Evolutionary conservation across 2,113 vertebrate species (phyloP).

Genomic region (Mus spicilegus): DNA sequence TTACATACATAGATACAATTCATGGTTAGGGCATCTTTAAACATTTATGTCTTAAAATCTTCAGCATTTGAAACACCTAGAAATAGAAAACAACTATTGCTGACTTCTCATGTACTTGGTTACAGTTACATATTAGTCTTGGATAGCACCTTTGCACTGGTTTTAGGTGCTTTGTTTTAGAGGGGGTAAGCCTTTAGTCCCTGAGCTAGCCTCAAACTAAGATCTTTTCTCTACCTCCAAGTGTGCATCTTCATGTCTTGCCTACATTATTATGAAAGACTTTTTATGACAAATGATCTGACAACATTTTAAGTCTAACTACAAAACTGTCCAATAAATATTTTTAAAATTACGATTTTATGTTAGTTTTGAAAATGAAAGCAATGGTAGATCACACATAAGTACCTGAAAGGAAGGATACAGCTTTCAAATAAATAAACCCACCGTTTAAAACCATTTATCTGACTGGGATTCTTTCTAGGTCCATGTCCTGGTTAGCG

Average conservation of each 20-base stretch:
- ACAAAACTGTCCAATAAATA: conserved; percentile 20
- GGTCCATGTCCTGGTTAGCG: not conserved
- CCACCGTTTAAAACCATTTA: conserved; percentile 55
- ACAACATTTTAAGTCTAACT: conserved; percentile 47
- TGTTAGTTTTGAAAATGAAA: conserved; percentile 67
- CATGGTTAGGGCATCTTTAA: not conserved
- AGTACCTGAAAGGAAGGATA: conserved; percentile 49
- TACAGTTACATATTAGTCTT: not conserved
- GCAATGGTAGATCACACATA: conserved; percentile 39
- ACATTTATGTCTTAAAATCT: conserved; percentile 49
- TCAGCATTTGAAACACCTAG: conserved; percentile 42
- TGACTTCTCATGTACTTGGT: conserved; percentile 13
- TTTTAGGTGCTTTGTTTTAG: not conserved
- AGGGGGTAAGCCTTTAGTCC: not conserved
- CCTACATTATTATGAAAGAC: conserved; percentile 13
- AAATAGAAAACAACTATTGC: conserved; percentile 41
- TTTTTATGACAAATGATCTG: conserved; percentile 50
- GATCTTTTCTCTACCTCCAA: not conserved
- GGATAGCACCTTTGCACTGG: not conserved
- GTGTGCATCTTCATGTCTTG: not conserved
- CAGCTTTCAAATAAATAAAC: conserved; percentile 59
- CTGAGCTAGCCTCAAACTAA: not conserved
- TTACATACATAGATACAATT: conserved; percentile 35
- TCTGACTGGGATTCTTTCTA: not conserved
- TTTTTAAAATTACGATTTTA: not conserved